Evolutionary conservation across 2,888 invertebrate genomes (phyloP).

Genomic region (Standfussiana lucernea): DNA sequence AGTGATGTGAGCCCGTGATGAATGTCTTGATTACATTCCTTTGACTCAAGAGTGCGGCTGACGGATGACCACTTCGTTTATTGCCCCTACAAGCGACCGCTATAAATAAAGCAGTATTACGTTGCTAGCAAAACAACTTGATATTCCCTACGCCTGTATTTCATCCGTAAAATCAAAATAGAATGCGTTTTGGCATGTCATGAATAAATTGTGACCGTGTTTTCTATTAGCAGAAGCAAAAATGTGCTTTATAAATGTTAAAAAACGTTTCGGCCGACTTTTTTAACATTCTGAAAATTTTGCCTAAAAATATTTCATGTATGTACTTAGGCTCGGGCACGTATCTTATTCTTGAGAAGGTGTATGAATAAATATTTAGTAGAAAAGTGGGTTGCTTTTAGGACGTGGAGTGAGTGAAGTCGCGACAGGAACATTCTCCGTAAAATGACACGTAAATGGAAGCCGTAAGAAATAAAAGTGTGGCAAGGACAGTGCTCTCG

Average conservation of each 20-base stretch:
- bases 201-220: constrained; percentile 55
- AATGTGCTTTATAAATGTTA: constrained; percentile 52
- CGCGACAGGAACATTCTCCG: constrained; percentile 61
- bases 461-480: constrained; percentile 64
- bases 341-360: constrained; percentile 58
- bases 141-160: constrained; percentile 49
- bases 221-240: constrained; percentile 52
- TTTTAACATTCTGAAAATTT: constrained; percentile 41
- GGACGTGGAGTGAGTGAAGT: constrained; percentile 60
- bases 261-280: constrained; percentile 17
- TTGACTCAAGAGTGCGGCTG: constrained; percentile 80
- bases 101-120: constrained; percentile 79
- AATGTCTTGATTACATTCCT: constrained; percentile 87
- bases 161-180: constrained; percentile 57
- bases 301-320: constrained; percentile 54
- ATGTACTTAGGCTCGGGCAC: constrained; percentile 50
- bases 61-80: constrained; percentile 84
- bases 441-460: constrained; percentile 67
- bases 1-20: constrained; percentile 80
- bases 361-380: constrained; percentile 68
- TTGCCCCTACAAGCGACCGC: constrained; percentile 75
- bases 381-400: constrained; percentile 64
- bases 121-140: constrained; percentile 68
- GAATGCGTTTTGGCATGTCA: constrained; percentile 51
- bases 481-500: constrained; percentile 62